A percentile compares a stretch with the other conserved stretches of the same genome.
These are phyloP conservation scores for Ophthalmolycus amberensis DNA, from an alignment of 2,113 vertebrate species.

Conservation along the genomic window DNA sequence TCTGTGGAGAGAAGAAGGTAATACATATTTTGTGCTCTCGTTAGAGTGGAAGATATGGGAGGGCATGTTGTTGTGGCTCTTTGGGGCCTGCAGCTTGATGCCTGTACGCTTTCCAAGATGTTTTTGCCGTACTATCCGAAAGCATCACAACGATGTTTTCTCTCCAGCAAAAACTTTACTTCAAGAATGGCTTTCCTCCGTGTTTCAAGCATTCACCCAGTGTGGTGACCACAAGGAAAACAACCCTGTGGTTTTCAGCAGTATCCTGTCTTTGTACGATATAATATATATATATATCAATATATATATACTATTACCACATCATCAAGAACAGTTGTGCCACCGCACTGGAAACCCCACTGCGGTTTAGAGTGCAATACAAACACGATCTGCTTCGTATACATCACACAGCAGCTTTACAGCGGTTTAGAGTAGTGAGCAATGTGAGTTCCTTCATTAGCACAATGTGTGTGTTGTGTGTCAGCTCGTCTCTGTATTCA, in stretches of 20 bases:
- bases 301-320: constrained; percentile 23
- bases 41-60: background rate
- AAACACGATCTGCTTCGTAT: constrained; percentile 13
- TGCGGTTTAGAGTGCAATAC: constrained; percentile 22
- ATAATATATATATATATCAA: background rate
- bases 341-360: constrained; percentile 14
- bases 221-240: constrained; percentile 7
- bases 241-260: constrained; percentile 29
- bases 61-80: constrained; percentile 25
- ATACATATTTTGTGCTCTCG: constrained; percentile 60
- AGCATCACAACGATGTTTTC: constrained; percentile 42
- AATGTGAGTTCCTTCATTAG: background rate
- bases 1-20: constrained; percentile 99
- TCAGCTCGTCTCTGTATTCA: background rate
- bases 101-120: constrained; percentile 16
- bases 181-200: constrained; percentile 15
- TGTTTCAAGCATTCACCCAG: constrained; percentile 10
- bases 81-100: constrained; percentile 12
- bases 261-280: constrained; percentile 21
- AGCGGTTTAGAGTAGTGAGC: constrained; percentile 4
- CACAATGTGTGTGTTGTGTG: background rate
- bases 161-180: constrained; percentile 24
- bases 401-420: constrained; percentile 10
- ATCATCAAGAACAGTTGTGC: constrained; percentile 16
- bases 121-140: constrained; percentile 31